Base-by-base conservation (phyloP, 2,113 vertebrate species). In the Gnathonemus echidnorhynchus region DNA sequence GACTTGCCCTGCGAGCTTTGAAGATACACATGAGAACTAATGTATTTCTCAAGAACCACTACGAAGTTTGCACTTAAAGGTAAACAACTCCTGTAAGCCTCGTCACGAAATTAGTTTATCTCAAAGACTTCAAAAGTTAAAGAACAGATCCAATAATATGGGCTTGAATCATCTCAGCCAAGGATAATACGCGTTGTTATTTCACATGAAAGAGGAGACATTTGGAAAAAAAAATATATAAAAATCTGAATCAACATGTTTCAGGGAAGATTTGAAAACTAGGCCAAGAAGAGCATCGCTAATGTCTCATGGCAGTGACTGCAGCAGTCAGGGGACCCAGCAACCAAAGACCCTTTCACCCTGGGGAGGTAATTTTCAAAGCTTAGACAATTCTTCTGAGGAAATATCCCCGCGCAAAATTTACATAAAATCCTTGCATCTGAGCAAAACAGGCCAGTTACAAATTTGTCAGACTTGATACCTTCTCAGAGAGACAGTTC, bases 221-320 rank as follows among this genome's bases (percentile, higher is more conserved):
- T 85, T 86, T 86, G 84, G 45, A 66, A 53, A 58, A 84, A 84
- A 56, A 53, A 84, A 70, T 70, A 70, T 70, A 70, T 70, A 70
- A 53, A 84, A 53, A 86, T 90, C 48, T 88, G 86, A 90, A 87
- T 90, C 86, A 80, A 90, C 89, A 88, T 74, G 86, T 90, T 90
- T 90, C 74, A 80, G 87, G 86, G 77, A 66, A 90, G 89, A 90
- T 90, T 90, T 88, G 86, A 77, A 90, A 90, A 90, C 56, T 77
- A 87, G 89, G 89, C 56, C 85, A 90, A 85, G 31, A 42, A 88
- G 46, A 52, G 84, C 89, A 90, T 74, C 1, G 27, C 89, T 90
- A 86, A 90, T 90, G 66, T 90, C 89, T 86, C 89, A 74, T 88
- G 86, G 48, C 89, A 46, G 87, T 31, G 62, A 7, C n/a, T 53